These are phyloP conservation scores for Ginglymostoma cirratum DNA, from an alignment of 2,113 vertebrate genomes.

Conservation along the genomic window DNA sequence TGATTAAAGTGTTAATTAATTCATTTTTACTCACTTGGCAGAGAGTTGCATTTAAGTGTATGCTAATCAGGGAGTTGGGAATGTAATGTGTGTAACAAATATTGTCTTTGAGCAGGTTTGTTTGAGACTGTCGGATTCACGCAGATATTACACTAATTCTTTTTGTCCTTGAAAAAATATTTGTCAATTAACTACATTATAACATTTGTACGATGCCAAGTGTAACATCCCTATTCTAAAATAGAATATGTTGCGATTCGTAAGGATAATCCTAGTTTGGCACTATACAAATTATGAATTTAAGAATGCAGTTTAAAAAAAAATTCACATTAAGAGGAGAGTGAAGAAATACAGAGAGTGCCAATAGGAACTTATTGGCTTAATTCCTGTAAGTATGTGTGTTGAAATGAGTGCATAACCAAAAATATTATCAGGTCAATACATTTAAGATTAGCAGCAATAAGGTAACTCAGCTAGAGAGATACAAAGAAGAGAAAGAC, in stretches of 20 bases:
- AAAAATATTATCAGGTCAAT: too few relatives aligned
- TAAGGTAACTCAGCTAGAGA: too few relatives aligned
- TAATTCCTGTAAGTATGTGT: too few relatives aligned
- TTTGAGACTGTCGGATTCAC: background rate
- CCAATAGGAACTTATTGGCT: too few relatives aligned
- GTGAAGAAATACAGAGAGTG: too few relatives aligned
- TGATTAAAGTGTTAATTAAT: background rate
- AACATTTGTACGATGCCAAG: background rate
- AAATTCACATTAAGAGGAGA: too few relatives aligned
- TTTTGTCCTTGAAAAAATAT: background rate
- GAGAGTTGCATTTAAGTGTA: background rate
- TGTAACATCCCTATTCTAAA: background rate
- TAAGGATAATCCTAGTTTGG: background rate
- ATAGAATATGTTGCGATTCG: background rate
- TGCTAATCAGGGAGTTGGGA: background rate
- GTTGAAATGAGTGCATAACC: too few relatives aligned
- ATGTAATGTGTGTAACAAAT: background rate
- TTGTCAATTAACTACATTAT: background rate
- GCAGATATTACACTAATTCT: background rate
- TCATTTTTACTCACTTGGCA: background rate
- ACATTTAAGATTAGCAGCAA: too few relatives aligned
- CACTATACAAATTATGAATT: background rate
- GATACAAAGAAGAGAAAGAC: too few relatives aligned
- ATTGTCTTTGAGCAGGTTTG: background rate
- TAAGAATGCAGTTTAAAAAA: too few relatives aligned